Percentiles rank a stretch among this genome's conserved stretches.
Evolutionary conservation across 2,888 invertebrate genomes (phyloP).

Genomic region (Gasteruption jaculator): DNA sequence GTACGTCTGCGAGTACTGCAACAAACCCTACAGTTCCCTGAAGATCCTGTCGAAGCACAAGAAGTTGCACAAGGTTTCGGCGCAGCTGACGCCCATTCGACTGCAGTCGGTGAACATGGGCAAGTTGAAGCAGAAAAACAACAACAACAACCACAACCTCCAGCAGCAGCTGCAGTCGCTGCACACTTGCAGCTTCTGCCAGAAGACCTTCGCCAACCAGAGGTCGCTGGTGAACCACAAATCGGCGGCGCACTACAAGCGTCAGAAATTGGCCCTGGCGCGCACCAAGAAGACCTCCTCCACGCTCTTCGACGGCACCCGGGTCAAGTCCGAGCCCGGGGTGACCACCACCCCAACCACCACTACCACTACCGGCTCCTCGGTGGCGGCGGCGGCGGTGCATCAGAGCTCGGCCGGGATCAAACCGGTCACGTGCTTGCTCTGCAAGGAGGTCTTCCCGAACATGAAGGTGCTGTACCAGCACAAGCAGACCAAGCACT

Average conservation of each 20-base stretch:
- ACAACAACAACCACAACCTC: constrained; percentile 38
- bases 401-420: constrained; percentile 20
- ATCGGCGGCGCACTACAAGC: constrained; percentile 29
- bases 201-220: constrained; percentile 48
- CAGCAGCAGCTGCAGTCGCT: constrained; percentile 27
- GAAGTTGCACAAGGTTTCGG: constrained; percentile 49
- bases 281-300: constrained; percentile 12
- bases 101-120: constrained; percentile 37
- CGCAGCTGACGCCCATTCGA: constrained; percentile 21
- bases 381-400: too few relatives aligned
- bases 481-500: constrained; percentile 60
- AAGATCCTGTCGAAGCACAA: constrained; percentile 59
- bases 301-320: too few relatives aligned
- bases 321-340: too few relatives aligned
- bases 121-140: constrained; percentile 49
- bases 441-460: constrained; percentile 62
- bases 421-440: constrained; percentile 55
- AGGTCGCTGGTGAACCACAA: constrained; percentile 49
- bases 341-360: too few relatives aligned
- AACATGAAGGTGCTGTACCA: constrained; percentile 61
- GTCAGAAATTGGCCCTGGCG: too few relatives aligned
- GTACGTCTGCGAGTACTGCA: constrained; percentile 62
- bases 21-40: constrained; percentile 60
- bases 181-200: constrained; percentile 48
- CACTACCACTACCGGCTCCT: too few relatives aligned